Conservation (phyloP, 2,797 vertebrate genomes). For the Cetoscarus ocellatus region DNA sequence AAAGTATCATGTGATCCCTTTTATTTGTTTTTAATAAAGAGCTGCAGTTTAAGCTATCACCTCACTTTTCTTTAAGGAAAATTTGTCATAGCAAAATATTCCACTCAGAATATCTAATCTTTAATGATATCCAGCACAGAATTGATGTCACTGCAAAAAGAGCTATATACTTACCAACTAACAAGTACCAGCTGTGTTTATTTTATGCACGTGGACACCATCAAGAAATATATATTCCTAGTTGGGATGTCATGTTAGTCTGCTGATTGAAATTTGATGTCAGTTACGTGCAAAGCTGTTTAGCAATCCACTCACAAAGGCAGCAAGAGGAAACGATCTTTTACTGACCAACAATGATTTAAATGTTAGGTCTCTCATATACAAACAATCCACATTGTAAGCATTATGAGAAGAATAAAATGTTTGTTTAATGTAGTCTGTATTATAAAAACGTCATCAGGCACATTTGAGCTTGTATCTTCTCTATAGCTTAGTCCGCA, state of each 20-base stretch:
- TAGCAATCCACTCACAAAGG: not conserved
- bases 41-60: no score
- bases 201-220: not conserved
- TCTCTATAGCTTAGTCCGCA: no score
- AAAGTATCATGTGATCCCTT: no score
- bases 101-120: not conserved
- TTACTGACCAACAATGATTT: not conserved
- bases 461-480: no score
- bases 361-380: not conserved
- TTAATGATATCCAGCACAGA: not conserved
- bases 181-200: not conserved
- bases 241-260: not conserved
- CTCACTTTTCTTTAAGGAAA: no score
- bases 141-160: not conserved
- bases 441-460: no score
- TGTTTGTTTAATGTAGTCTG: no score
- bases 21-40: no score
- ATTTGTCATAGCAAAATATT: not conserved
- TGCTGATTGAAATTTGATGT: not conserved
- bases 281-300: not conserved
- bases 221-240: not conserved
- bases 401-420: not conserved
- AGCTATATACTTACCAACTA: no score
- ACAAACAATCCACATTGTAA: not conserved
- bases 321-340: no score